Conservation (phyloP, 2,797 vertebrate species). For the Todus mexicanus region DNA sequence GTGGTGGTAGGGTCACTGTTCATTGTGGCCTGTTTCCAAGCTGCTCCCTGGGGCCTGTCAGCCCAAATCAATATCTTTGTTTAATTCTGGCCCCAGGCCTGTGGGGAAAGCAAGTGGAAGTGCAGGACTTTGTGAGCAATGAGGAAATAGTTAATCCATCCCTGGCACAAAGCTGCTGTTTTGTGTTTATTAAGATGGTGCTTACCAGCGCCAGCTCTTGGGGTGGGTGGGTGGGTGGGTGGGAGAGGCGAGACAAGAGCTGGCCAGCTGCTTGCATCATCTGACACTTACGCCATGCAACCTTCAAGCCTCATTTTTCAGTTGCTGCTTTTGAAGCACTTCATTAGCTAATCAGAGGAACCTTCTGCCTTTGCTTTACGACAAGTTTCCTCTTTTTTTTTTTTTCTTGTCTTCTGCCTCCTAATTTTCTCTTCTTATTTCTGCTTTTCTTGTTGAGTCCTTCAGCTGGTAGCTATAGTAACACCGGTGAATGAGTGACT, state of each 20-base stretch:
- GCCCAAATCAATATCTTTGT: not conserved
- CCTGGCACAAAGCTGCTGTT: not conserved
- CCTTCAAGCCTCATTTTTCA: constrained; percentile 20
- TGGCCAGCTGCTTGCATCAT: constrained; percentile 6
- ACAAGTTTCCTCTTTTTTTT: not conserved
- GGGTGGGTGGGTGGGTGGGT: not conserved
- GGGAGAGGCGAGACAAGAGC: not conserved
- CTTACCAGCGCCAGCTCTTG: not conserved
- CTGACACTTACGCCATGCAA: not conserved
- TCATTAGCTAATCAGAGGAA: constrained; percentile 25
- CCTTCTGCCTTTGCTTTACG: not conserved
- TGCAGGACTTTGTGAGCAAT: not conserved
- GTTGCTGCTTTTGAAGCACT: not conserved
- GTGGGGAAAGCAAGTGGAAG: not conserved
- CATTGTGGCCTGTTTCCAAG: accelerated
- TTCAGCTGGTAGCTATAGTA: constrained; percentile 52
- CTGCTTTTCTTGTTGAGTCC: not conserved
- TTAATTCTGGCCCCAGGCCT: not conserved
- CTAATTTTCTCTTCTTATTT: not conserved
- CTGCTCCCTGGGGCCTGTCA: accelerated
- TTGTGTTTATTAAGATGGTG: not conserved
- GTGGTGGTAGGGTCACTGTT: not conserved
- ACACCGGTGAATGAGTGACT: not conserved
- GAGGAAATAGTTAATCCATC: constrained; percentile 33
- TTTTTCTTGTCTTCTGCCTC: not conserved